A percentile compares a stretch with the other conserved stretches of the same genome.
Conservation (phyloP, 1,140 invertebrate genomes). For the Eupeodes corollae region DNA sequence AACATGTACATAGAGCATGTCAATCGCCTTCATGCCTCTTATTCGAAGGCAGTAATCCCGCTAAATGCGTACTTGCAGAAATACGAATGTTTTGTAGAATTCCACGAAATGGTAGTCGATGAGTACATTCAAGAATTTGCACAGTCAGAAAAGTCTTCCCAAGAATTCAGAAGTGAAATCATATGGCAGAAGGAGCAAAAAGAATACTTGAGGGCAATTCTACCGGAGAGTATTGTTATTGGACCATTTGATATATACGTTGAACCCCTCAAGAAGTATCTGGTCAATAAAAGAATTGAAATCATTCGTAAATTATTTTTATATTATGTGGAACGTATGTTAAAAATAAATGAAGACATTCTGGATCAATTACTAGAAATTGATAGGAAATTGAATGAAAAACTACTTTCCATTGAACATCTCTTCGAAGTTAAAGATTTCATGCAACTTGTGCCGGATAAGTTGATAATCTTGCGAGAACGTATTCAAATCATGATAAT, state of each 20-base stretch:
- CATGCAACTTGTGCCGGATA: conserved; percentile 17
- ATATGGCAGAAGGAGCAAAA: conserved; percentile 24
- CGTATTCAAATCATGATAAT: conserved; percentile 34
- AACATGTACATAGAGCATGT: conserved; percentile 15
- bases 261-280: conserved; percentile 21
- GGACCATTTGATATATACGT: conserved; percentile 29
- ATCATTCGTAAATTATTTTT: conserved; percentile 25
- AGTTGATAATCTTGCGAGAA: conserved; percentile 18
- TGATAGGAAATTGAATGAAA: conserved; percentile 16
- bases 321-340: conserved; percentile 33
- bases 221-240: conserved; percentile 26
- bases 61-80: conserved; percentile 17
- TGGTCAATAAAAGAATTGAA: conserved; percentile 28
- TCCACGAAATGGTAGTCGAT: conserved; percentile 17
- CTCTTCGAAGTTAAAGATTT: conserved; percentile 25
- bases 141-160: conserved; percentile 14
- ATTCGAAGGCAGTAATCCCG: conserved; percentile 18
- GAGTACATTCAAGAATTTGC: conserved; percentile 20
- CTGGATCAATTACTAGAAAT: conserved; percentile 18
- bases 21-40: conserved; percentile 15
- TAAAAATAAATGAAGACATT: conserved; percentile 20
- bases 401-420: conserved; percentile 28
- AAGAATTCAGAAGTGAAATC: conserved; percentile 25
- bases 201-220: conserved; percentile 21
- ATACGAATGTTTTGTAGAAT: conserved; percentile 25